Evolutionary conservation across 2,888 invertebrate species (phyloP).

Genomic region (Ceriagrion tenellum): DNA sequence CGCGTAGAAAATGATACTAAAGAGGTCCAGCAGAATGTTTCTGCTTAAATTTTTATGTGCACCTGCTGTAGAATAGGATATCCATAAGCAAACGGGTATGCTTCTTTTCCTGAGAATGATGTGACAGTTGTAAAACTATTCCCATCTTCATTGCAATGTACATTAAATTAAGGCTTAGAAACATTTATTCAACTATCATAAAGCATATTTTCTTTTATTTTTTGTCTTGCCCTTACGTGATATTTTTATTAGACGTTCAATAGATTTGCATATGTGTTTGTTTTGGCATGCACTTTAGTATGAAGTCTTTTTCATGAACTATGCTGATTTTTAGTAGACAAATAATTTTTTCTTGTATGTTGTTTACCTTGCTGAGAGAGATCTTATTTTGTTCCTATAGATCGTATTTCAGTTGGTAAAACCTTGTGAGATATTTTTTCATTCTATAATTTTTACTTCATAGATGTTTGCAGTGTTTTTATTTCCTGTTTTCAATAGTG

Average conservation of each 20-base stretch:
- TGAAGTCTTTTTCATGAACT: neutral
- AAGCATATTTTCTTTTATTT: neutral
- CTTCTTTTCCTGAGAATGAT: slow-evolving; percentile 38
- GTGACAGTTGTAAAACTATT: slow-evolving; percentile 22
- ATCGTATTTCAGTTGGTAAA: neutral
- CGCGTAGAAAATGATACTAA: no score
- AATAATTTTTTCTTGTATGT: neutral
- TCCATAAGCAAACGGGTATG: neutral
- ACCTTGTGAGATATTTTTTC: neutral
- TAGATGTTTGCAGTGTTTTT: neutral
- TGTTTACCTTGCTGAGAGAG: neutral
- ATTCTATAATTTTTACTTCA: neutral
- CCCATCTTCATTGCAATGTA: slow-evolving; percentile 30
- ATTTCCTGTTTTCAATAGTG: neutral
- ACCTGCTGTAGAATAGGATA: neutral
- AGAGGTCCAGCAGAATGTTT: no score
- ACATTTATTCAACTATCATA: slow-evolving; percentile 19
- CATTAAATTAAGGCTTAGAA: slow-evolving; percentile 8
- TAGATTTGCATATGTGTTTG: neutral
- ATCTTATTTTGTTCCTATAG: neutral
- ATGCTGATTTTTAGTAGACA: neutral
- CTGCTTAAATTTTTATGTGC: no score
- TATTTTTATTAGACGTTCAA: neutral
- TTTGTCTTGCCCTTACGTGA: neutral
- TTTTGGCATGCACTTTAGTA: neutral